Evolutionary conservation across 2,797 vertebrate genomes (phyloP), one percentile per base, ranked within the genome.

Genomic region (Echeneis naucrates): DNA sequence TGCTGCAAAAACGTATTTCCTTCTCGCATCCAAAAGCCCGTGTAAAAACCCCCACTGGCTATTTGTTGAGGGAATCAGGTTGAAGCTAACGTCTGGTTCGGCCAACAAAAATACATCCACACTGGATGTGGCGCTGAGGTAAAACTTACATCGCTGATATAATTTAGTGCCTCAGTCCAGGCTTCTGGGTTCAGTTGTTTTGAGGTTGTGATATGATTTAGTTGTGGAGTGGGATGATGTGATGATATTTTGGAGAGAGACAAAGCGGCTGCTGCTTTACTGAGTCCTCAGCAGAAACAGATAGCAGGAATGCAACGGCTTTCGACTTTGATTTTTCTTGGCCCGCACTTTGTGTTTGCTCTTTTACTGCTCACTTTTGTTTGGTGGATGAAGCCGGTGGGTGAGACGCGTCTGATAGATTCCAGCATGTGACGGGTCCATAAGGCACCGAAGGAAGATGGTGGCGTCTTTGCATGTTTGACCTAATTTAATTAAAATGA

Each of bases 401-500:
- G 32, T 57, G 60, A 38, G 27, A 47, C 42, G 51, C 63, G 47
- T 53, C 68, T 56, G 51, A 61, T 26, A 65, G 64, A 65, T 71
- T 72, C 73, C 67, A 77, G 53, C 24, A 56, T 54, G 77, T 51
- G 66, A 63, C 79, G 47, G 84, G 11, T 26, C 62, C 62, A 68
- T 12, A 48, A 37, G 51, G 35, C 53, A 76, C 75, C 45, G 17
- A 12, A 68, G 57, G 33, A 58, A 73, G n/a, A 32, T 8, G 33
- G 27, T 24, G 42, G 65, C 57, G 53, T 71, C 40, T 69, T 57
- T 73, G 42, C 77, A 67, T 60, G 82, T 52, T 77, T 77, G 48
- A 68, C 51, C 60, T 69, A 26, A 83, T 84, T 77, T 57, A 64
- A 75, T 80, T 66, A 56, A 72, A 83, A 78, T 74, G 17, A 80